Percentiles rank a stretch among this genome's conserved stretches.
Conservation (phyloP, 2,888 invertebrate species). For the Phragmatobia fuliginosa region DNA sequence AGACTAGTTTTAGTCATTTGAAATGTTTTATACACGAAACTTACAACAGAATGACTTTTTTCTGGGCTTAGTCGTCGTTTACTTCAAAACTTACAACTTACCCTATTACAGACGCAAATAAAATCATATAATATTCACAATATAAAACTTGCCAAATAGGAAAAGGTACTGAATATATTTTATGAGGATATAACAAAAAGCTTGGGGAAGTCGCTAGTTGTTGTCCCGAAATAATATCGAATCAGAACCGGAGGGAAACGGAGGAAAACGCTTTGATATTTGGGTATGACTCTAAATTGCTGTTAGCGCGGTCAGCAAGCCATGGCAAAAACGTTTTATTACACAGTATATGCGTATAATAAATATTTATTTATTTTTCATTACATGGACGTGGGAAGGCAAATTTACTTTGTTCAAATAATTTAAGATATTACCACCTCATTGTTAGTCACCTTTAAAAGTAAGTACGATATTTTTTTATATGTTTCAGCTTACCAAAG, state of each 20-base stretch:
- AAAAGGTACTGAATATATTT: slow-evolving; percentile 10
- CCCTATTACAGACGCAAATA: background rate
- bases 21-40: background rate
- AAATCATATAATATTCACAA: slow-evolving; percentile 11
- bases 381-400: background rate
- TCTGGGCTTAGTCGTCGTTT: background rate
- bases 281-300: slow-evolving; percentile 9
- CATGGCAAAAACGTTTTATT: slow-evolving; percentile 1
- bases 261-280: slow-evolving; percentile 9
- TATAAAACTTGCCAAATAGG: slow-evolving; percentile 16
- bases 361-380: background rate
- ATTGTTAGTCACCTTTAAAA: background rate
- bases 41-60: background rate
- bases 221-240: slow-evolving; percentile 10
- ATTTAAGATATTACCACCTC: background rate
- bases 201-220: slow-evolving; percentile 10
- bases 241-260: background rate
- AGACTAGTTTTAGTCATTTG: background rate
- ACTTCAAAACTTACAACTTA: background rate
- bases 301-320: background rate
- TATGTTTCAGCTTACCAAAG: no score
- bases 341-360: background rate
- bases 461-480: background rate
- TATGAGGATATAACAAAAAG: slow-evolving; percentile 12
- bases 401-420: background rate